Percentiles rank a stretch among this genome's conserved stretches.
Evolutionary conservation across 1,140 invertebrate species (phyloP).

Genomic region (Eurytemora carolleeae): DNA sequence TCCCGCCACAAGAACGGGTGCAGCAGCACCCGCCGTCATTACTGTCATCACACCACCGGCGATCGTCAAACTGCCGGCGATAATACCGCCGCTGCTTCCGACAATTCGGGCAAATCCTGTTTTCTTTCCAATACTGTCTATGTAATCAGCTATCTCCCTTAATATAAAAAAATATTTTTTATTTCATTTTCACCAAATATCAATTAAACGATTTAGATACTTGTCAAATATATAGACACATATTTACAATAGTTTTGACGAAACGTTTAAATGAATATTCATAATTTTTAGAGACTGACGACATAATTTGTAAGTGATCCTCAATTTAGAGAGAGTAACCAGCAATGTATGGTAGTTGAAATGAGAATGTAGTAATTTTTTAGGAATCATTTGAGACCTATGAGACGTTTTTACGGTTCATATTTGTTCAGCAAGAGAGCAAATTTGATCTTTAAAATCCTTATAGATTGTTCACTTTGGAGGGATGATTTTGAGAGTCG

Average conservation of each 20-base stretch:
- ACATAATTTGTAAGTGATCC: neutral
- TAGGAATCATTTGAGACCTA: too few species aligned
- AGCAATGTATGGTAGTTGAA: too few species aligned
- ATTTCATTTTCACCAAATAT: neutral
- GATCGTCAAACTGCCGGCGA: neutral
- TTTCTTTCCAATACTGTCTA: neutral
- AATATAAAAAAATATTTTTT: neutral
- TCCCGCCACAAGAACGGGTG: neutral
- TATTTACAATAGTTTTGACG: neutral
- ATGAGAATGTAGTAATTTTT: too few species aligned
- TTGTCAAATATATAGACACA: neutral
- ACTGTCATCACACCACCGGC: neutral
- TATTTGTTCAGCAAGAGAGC: too few species aligned
- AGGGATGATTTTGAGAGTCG: too few species aligned
- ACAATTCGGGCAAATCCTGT: neutral
- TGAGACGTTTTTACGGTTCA: too few species aligned
- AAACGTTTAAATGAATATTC: neutral
- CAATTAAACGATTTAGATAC: neutral
- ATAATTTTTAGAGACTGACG: neutral
- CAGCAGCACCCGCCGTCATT: neutral
- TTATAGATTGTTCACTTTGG: too few species aligned
- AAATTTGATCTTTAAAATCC: too few species aligned
- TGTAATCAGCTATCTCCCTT: neutral
- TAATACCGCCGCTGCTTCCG: neutral
- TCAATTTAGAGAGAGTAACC: too few species aligned